phyloP scores from a whole-genome alignment of 2,113 vertebrate species.

The Fregata magnificens region DNA sequence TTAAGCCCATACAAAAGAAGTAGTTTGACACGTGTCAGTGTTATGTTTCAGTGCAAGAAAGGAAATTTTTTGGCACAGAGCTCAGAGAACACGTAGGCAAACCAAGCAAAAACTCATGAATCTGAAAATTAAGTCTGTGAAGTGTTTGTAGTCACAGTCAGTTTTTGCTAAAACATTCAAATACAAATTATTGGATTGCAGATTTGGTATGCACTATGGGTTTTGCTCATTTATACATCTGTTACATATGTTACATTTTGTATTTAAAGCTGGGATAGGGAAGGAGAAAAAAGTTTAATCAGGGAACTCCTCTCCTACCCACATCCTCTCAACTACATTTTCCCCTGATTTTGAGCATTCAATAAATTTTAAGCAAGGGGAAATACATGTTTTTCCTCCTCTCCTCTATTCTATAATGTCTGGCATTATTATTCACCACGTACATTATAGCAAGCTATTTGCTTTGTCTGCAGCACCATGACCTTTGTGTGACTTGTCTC shows the following conservation, averaged over 20 bases:
- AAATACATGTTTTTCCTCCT: neutral
- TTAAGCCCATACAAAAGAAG: neutral
- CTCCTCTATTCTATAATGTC: neutral
- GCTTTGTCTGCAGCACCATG: neutral
- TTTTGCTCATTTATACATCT: constrained; percentile 9
- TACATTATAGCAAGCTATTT: neutral
- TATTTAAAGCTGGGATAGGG: neutral
- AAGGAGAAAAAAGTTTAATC: neutral
- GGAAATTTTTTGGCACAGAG: neutral
- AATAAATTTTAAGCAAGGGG: neutral
- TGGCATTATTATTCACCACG: neutral
- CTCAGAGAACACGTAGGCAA: neutral
- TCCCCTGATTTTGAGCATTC: neutral
- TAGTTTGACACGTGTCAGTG: neutral
- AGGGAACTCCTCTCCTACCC: neutral
- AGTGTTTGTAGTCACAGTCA: neutral
- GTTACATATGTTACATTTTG: neutral
- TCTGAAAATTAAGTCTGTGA: constrained; percentile 42
- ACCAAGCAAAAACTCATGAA: neutral
- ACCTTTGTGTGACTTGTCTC: neutral
- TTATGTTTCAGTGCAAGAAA: neutral
- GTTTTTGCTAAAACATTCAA: constrained; percentile 21
- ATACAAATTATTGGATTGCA: neutral
- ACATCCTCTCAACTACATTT: neutral
- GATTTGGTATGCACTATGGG: neutral